These are phyloP conservation scores for Tillus elongatus DNA, from an alignment of 2,888 invertebrate species.

Conservation along the genomic window DNA sequence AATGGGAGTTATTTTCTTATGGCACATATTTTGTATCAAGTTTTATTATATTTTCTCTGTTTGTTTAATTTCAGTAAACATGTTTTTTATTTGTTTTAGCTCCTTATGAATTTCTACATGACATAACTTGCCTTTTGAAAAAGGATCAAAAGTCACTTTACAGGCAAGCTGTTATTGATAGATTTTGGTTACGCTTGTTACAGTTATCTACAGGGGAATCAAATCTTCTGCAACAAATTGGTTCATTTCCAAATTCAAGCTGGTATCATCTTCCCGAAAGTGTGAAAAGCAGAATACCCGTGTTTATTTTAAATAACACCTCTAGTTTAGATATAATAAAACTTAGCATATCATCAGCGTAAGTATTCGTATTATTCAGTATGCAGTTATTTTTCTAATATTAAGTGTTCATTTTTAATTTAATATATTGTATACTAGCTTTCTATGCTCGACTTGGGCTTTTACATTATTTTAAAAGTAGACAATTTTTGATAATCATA, in stretches of 20 bases:
- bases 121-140: constrained; percentile 57
- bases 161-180: constrained; percentile 55
- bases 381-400: no score
- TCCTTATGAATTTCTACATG: constrained; percentile 65
- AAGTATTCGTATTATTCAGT: no score
- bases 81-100: constrained; percentile 45
- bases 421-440: no score
- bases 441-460: no score
- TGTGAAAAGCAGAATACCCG: constrained; percentile 59
- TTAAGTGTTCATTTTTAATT: no score
- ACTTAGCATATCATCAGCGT: constrained; percentile 41
- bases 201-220: constrained; percentile 57
- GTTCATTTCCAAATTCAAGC: constrained; percentile 52
- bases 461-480: no score
- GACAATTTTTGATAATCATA: no score
- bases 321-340: constrained; percentile 31
- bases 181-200: constrained; percentile 56
- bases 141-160: constrained; percentile 55
- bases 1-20: no score
- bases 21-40: no score
- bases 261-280: constrained; percentile 63
- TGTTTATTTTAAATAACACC: constrained; percentile 46
- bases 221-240: constrained; percentile 57
- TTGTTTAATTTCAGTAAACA: no score
- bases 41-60: no score